A percentile compares a stretch with the other conserved stretches of the same genome.
Conservation (phyloP, 2,797 vertebrate genomes). For the Chromis chromis region DNA sequence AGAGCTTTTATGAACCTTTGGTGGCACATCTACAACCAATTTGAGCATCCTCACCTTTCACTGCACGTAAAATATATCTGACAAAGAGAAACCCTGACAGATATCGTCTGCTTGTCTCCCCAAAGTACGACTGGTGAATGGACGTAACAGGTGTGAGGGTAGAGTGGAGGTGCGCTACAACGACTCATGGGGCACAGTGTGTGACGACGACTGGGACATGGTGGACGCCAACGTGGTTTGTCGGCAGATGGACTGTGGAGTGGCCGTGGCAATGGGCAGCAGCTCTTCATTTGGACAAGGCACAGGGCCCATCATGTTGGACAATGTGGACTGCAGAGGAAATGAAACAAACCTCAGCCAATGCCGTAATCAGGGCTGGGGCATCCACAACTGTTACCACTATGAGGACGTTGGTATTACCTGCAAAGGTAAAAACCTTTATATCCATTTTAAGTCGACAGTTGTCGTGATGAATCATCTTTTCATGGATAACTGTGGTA, state of each 20-base stretch:
- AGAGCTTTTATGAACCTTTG: background rate
- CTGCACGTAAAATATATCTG: background rate
- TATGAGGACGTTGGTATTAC: conserved; percentile 94
- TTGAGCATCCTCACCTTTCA: background rate
- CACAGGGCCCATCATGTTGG: conserved; percentile 89
- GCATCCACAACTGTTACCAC: conserved; percentile 97
- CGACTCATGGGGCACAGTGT: conserved; percentile 93
- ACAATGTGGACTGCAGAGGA: conserved; percentile 95
- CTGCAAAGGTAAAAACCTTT: conserved; percentile 87
- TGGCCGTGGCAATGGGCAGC: conserved; percentile 84
- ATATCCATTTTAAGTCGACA: background rate
- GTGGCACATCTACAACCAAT: background rate
- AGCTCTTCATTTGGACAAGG: conserved; percentile 91
- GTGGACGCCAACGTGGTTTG: conserved; percentile 96
- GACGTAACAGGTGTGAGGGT: conserved; percentile 89
- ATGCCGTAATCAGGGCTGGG: conserved; percentile 93
- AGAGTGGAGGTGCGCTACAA: conserved; percentile 91
- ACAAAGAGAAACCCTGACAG: background rate
- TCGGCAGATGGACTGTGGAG: conserved; percentile 90
- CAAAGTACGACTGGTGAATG: conserved; percentile 90
- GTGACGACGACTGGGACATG: conserved; percentile 97
- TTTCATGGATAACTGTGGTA: background rate
- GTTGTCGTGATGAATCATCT: background rate
- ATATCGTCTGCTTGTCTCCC: conserved; percentile 52
- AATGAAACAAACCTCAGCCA: conserved; percentile 88